phyloP scores from a whole-genome alignment of 2,888 invertebrate species.

The Physocephala rufipes region DNA sequence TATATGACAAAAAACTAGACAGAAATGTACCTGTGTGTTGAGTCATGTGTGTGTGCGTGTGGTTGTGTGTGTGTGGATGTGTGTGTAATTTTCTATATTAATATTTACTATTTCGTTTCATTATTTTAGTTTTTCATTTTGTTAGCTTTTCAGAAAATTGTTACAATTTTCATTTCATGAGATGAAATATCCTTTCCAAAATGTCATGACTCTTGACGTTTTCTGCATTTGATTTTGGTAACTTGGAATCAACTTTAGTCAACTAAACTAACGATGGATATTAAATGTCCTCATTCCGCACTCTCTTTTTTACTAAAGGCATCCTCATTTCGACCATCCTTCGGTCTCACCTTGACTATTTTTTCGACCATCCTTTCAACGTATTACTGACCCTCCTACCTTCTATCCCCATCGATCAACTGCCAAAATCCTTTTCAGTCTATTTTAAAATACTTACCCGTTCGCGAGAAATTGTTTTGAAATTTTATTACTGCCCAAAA shows the following conservation, averaged over 20 bases:
- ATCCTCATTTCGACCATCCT: not conserved
- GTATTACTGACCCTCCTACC: not conserved
- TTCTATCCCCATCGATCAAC: not conserved
- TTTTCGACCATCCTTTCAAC: not conserved
- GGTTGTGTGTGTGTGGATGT: too few species aligned
- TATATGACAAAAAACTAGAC: too few species aligned
- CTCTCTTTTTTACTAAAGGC: not conserved
- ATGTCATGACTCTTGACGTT: not conserved
- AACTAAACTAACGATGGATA: not conserved
- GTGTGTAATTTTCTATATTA: too few species aligned
- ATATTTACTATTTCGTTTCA: too few species aligned
- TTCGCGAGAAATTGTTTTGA: conserved; percentile 24
- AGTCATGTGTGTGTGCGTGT: too few species aligned
- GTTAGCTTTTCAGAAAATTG: not conserved
- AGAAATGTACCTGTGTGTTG: too few species aligned
- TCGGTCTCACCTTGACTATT: not conserved
- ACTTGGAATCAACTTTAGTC: conserved; percentile 11
- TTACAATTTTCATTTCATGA: not conserved
- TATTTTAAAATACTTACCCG: not conserved
- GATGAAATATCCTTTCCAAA: too few species aligned
- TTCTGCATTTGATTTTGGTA: conserved; percentile 18
- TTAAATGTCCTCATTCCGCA: not conserved
- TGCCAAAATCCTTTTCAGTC: not conserved
- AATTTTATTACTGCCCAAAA: conserved; percentile 19
- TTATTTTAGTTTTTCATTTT: not conserved